Percentiles rank a stretch among this genome's conserved stretches.
phyloP scores from a whole-genome alignment of 2,888 invertebrate species.

The Plutella xylostella region DNA sequence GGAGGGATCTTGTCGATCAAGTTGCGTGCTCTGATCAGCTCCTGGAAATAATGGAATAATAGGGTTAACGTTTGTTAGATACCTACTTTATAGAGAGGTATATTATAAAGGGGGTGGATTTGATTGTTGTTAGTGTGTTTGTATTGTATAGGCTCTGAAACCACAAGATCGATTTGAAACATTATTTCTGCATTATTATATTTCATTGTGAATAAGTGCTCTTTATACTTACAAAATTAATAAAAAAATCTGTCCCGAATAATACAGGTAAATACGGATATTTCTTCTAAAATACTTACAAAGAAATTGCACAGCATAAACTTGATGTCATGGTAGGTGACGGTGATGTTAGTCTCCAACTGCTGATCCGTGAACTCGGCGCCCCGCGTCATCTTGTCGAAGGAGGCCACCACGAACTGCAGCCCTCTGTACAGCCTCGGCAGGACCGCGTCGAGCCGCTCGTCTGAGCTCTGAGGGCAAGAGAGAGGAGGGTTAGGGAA shows the following conservation, averaged over 20 bases:
- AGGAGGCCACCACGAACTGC: constrained; percentile 77
- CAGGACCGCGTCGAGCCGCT: constrained; percentile 46
- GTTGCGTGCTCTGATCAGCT: constrained; percentile 1
- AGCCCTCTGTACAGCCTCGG: constrained; percentile 74
- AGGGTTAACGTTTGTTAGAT: not conserved
- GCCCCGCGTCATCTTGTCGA: constrained; percentile 75
- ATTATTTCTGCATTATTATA: too few relatives aligned
- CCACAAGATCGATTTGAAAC: too few relatives aligned
- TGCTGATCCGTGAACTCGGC: too few relatives aligned
- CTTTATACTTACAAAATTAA: too few relatives aligned
- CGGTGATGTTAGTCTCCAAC: constrained; percentile 26
- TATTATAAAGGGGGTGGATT: too few relatives aligned
- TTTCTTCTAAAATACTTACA: constrained; percentile 59
- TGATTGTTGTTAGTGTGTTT: too few relatives aligned
- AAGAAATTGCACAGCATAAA: constrained; percentile 37
- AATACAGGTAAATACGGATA: too few relatives aligned
- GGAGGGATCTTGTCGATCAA: not conserved
- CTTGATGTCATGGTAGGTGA: constrained; percentile 35
- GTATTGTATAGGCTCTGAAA: too few relatives aligned
- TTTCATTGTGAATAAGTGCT: too few relatives aligned
- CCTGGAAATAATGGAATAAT: constrained; percentile 1
- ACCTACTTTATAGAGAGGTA: not conserved
- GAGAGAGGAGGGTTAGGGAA: not conserved
- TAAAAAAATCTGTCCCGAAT: too few relatives aligned
- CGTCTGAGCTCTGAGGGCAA: constrained; percentile 10